A percentile compares a stretch with the other conserved stretches of the same genome.
Evolutionary conservation across 2,797 vertebrate species (phyloP).

Genomic region (Anas acuta): DNA sequence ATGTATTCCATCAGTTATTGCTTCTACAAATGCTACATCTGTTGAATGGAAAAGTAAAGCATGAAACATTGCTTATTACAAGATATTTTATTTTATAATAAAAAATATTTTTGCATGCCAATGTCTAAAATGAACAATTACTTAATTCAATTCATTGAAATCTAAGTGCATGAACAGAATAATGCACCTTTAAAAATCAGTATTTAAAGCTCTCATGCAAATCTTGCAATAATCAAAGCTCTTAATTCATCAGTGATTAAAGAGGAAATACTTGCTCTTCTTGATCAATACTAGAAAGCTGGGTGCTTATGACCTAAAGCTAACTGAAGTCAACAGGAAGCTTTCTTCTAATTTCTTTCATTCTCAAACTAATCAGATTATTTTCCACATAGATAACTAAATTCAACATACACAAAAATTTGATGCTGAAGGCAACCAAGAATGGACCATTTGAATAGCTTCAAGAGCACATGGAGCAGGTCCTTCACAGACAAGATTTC

Average conservation of each 20-base stretch:
- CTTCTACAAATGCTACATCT: neutral
- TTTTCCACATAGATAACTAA: neutral
- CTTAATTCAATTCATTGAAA: neutral
- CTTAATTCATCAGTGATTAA: neutral
- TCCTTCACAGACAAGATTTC: neutral
- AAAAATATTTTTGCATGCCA: neutral
- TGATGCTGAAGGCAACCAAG: neutral
- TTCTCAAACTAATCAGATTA: neutral
- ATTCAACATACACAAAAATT: neutral
- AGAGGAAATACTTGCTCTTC: neutral
- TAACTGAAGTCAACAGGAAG: neutral
- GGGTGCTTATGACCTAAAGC: neutral
- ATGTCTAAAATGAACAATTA: neutral
- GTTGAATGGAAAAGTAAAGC: slow-evolving; percentile 25
- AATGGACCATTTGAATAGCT: neutral
- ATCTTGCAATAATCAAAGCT: neutral
- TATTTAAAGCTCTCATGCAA: neutral
- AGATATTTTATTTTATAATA: neutral
- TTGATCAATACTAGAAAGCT: neutral
- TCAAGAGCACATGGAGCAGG: neutral
- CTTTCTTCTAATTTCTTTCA: neutral
- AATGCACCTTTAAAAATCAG: neutral
- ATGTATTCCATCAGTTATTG: neutral
- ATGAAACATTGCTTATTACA: neutral
- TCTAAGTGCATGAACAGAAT: neutral